A percentile compares a stretch with the other conserved stretches of the same genome.
These are phyloP conservation scores for Tadarida brasiliensis DNA, from an alignment of 2,797 vertebrate genomes.

Conservation along the genomic window DNA sequence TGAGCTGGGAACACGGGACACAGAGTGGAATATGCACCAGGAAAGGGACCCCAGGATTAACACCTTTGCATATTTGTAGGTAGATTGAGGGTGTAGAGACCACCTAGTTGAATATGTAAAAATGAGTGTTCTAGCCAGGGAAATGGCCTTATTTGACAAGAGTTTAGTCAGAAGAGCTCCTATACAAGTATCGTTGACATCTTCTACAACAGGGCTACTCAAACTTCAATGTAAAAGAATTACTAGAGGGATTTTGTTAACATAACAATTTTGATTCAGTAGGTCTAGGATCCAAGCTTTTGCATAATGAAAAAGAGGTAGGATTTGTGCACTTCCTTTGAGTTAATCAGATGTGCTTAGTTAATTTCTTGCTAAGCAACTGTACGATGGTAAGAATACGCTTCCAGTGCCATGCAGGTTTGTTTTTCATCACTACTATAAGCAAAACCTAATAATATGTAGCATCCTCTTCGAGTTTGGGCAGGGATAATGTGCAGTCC, in stretches of 20 bases:
- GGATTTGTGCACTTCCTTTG: not conserved
- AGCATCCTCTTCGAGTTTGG: not conserved
- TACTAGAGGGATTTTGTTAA: not conserved
- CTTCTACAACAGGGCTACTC: not conserved
- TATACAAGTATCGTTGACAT: not conserved
- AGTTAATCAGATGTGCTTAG: not conserved
- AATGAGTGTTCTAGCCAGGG: not conserved
- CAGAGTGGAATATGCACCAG: not conserved
- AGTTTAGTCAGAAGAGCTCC: not conserved
- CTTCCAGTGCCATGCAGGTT: not conserved
- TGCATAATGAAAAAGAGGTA: not conserved
- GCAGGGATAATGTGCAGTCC: not conserved
- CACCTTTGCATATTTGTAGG: not conserved
- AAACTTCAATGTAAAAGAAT: not conserved
- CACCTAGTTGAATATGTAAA: not conserved
- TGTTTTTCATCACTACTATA: not conserved
- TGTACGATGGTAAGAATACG: not conserved
- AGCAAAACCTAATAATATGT: slow-evolving; percentile 33
- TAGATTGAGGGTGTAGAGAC: not conserved
- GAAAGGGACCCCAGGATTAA: not conserved
- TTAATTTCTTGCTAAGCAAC: slow-evolving; percentile 11
- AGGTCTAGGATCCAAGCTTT: not conserved
- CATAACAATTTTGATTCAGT: not conserved
- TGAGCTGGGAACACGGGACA: not conserved
- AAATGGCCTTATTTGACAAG: not conserved